phyloP scores from a whole-genome alignment of 2,888 invertebrate species.

The Eumacrocentrus americanus region DNA sequence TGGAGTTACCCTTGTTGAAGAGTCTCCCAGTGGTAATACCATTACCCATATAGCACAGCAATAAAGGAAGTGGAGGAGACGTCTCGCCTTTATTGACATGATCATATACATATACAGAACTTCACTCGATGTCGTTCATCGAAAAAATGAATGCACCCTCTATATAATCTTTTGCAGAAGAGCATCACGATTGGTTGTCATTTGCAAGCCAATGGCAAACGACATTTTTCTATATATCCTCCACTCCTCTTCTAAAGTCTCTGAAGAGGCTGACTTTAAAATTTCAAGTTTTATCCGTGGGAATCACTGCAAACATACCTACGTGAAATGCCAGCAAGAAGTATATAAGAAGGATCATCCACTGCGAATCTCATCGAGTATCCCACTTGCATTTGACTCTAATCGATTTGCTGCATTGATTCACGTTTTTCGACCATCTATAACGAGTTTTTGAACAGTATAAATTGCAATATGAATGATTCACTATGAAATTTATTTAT shows the following conservation, averaged over 20 bases:
- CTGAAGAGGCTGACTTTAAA: no score
- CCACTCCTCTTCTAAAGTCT: neutral
- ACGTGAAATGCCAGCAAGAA: no score
- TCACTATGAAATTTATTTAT: no score
- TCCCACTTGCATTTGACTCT: conserved; percentile 12
- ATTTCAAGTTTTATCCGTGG: neutral
- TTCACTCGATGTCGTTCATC: neutral
- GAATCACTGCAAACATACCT: conserved; percentile 11
- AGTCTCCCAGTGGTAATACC: conserved; percentile 9
- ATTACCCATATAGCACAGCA: neutral
- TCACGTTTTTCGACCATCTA: conserved; percentile 6
- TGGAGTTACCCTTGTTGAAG: neutral
- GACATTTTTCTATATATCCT: neutral
- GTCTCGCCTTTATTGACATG: conserved; percentile 1
- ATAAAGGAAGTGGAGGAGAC: neutral
- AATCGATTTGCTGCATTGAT: conserved; percentile 21
- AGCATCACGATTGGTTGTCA: conserved; percentile 2
- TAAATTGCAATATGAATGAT: neutral
- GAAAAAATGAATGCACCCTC: neutral
- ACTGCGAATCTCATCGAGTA: neutral
- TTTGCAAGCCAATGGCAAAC: conserved; percentile 1
- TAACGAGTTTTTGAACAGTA: conserved; percentile 16
- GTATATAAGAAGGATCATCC: conserved; percentile 30
- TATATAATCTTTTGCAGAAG: no score
- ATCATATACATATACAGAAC: conserved; percentile 14